A percentile compares a stretch with the other conserved stretches of the same genome.
phyloP scores from a whole-genome alignment of 2,888 invertebrate species.

The Trileptium ribeirensis region DNA sequence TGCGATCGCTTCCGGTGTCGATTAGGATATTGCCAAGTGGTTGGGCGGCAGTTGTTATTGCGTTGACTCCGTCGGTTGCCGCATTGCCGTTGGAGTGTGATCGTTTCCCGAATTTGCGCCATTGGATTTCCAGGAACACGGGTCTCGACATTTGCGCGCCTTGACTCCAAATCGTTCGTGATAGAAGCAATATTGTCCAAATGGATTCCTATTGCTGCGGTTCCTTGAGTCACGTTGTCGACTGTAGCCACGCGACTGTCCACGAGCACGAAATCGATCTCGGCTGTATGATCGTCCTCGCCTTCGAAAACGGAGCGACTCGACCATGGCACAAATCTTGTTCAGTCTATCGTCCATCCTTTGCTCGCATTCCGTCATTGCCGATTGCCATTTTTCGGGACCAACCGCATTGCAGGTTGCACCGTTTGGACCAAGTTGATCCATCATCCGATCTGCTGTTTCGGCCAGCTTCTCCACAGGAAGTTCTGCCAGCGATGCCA shows the following conservation, averaged over 20 bases:
- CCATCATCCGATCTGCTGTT: no score
- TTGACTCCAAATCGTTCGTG: neutral
- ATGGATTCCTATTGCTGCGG: neutral
- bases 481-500: neutral
- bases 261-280: neutral
- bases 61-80: neutral
- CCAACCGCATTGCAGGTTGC: no score
- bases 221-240: neutral
- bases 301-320: neutral
- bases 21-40: neutral
- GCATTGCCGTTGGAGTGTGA: neutral
- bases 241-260: neutral
- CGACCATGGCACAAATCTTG: no score
- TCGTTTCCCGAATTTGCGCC: conserved; percentile 5
- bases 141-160: conserved; percentile 1
- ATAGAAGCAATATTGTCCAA: neutral
- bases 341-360: no score
- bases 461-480: neutral
- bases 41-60: neutral
- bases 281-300: neutral
- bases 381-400: no score
- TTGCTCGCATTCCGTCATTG: no score
- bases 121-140: neutral
- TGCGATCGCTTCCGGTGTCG: conserved; percentile 5
- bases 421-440: no score